phyloP scores from a whole-genome alignment of 2,797 vertebrate species.

The Chelon labrosus region DNA sequence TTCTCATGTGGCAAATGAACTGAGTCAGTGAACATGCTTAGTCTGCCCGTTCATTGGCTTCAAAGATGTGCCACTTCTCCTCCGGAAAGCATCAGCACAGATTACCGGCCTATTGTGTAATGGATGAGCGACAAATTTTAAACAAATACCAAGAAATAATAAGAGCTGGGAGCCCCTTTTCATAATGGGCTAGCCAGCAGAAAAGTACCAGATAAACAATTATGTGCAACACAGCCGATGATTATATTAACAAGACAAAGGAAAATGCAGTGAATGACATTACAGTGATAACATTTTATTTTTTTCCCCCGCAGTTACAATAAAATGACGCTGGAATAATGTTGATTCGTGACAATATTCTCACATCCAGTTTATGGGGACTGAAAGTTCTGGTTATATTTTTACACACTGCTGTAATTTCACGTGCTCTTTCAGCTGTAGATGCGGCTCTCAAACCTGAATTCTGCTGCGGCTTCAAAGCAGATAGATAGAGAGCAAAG shows the following conservation, averaged over 20 bases:
- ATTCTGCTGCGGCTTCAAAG: constrained; percentile 51
- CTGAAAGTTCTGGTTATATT: background rate
- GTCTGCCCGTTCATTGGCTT: constrained; percentile 25
- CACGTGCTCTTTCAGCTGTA: constrained; percentile 3
- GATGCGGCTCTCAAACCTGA: constrained; percentile 18
- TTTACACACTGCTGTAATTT: constrained; percentile 8
- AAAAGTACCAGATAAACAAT: constrained; percentile 13
- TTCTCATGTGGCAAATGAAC: constrained; percentile 52
- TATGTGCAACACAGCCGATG: background rate
- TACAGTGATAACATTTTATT: background rate
- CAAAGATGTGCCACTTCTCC: constrained; percentile 26
- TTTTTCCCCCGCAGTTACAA: background rate
- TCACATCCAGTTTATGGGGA: too few relatives aligned
- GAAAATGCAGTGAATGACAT: constrained; percentile 7
- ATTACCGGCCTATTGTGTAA: constrained; percentile 6
- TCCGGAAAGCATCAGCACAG: constrained; percentile 15
- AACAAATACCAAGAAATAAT: constrained; percentile 3
- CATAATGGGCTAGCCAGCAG: background rate
- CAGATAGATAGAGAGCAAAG: constrained; percentile 55
- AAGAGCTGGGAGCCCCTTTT: background rate
- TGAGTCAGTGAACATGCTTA: constrained; percentile 50
- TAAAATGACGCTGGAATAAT: background rate
- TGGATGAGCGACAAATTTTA: background rate
- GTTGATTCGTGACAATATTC: background rate
- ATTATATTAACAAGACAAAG: constrained; percentile 10